Base-by-base conservation (phyloP, 2,888 invertebrate genomes). In the Mactromeris polynyma region DNA sequence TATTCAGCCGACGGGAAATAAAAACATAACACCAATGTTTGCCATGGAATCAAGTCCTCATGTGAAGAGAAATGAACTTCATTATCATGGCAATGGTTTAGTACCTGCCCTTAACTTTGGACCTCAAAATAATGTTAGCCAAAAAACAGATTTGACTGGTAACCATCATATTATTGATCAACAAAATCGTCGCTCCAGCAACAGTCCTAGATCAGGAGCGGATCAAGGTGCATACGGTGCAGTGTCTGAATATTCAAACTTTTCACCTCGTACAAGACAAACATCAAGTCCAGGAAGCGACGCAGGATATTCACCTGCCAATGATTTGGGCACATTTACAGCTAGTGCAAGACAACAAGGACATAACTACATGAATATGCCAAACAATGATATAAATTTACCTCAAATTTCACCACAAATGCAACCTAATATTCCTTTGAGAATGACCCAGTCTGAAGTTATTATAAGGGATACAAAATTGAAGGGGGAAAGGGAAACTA, bases 401-500 rank as follows among this genome's bases (percentile, higher is more conserved):
- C 64, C 54, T 42, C 31, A 40, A 80, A 81, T 40, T 77, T n/a
- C 36, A 38, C 26, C 87, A 7, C 78, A 58, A 6, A 14, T n/a
- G 26, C 51, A 81, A 26, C 46, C 58, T 7, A 73, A 83, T 38
- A 38, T 89, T 54, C 88, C 89, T 0, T 46, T 81, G 26, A 81
- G 89, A 77, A 91, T 91, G 91, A 89, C 91, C 6, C 91, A 89
- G 83, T 91, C 91, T 0, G 91, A 88, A 87, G 83, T 91, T 31
- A 82, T 88, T 31, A 0, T 83, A 31, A 40, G 87, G 26, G 87
- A 69, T 73, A 17, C 73, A 33, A 73, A 31, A 33, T 17, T 19
- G 19, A 46, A n/a, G 46, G 17, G 69, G 0, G 69, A 77, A 7
- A 51, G n/a, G n/a, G 83, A 77, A 7, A 51, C n/a, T 7, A 40